These are phyloP conservation scores for Liasis olivaceus DNA, from an alignment of 2,797 vertebrate genomes.

Conservation along the genomic window DNA sequence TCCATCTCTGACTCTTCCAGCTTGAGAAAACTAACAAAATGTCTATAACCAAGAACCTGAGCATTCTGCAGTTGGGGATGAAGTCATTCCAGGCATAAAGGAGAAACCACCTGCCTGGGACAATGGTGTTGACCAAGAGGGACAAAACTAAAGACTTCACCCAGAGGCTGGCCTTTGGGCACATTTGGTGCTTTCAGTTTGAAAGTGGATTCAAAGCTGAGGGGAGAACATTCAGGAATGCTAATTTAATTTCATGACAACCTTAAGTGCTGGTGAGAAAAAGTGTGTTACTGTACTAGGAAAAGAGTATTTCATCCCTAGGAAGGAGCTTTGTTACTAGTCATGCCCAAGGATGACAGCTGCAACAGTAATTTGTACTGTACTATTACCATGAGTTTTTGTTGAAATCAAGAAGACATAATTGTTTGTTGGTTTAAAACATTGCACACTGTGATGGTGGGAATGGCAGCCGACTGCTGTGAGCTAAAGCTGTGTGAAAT, in stretches of 20 bases:
- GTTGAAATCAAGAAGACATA: background rate
- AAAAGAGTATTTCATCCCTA: background rate
- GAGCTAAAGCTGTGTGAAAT: background rate
- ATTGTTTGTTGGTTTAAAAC: background rate
- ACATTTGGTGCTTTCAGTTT: background rate
- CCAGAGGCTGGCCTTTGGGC: background rate
- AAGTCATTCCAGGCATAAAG: too few relatives aligned
- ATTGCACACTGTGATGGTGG: background rate
- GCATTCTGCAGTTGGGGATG: background rate
- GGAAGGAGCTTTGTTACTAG: background rate
- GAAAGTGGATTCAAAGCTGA: background rate
- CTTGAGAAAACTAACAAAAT: background rate
- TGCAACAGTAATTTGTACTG: background rate
- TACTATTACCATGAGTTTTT: background rate
- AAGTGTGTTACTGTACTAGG: background rate
- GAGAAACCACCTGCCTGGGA: background rate
- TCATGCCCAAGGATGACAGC: background rate
- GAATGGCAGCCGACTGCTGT: background rate
- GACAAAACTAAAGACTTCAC: background rate
- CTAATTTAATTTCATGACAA: background rate
- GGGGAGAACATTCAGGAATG: background rate
- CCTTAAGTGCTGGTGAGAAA: background rate
- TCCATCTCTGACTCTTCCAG: background rate
- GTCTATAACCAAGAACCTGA: background rate
- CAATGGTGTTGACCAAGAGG: background rate